Percentiles rank a stretch among this genome's conserved stretches.
These are phyloP conservation scores for Ceratina calcarata DNA, from an alignment of 1,140 invertebrate genomes.

Conservation along the genomic window DNA sequence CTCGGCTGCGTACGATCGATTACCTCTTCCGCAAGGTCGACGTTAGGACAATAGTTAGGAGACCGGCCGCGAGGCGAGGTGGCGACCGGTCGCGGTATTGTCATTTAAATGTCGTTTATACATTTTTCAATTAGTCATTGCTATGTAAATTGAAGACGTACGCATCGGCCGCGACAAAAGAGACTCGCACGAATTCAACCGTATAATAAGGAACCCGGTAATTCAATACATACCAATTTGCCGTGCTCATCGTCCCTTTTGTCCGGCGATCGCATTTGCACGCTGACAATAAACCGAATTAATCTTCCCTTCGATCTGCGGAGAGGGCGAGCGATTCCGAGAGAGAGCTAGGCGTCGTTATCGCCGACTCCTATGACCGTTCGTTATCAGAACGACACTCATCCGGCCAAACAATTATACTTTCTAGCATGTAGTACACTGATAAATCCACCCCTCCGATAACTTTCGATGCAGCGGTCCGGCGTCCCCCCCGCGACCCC, in stretches of 20 bases:
- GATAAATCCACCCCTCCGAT: slow-evolving; percentile 39
- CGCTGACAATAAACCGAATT: slow-evolving; percentile 51
- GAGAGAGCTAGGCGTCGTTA: slow-evolving; percentile 16
- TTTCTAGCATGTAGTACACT: slow-evolving; percentile 12
- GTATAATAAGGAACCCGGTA: slow-evolving; percentile 47
- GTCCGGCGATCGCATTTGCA: slow-evolving; percentile 48
- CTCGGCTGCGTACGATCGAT: too few species aligned
- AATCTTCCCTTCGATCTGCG: slow-evolving; percentile 52
- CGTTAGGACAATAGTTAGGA: too few species aligned
- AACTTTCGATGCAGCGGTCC: slow-evolving; percentile 31
- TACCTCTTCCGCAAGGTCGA: too few species aligned
- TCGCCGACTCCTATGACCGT: slow-evolving; percentile 46
- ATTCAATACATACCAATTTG: slow-evolving; percentile 53
- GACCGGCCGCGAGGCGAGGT: too few species aligned
- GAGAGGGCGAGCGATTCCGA: background rate
- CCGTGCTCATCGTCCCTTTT: slow-evolving; percentile 49
- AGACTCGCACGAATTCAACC: slow-evolving; percentile 37
- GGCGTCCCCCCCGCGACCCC: background rate
- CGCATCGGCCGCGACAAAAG: slow-evolving; percentile 18
- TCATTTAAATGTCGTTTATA: slow-evolving; percentile 44
- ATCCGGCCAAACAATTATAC: slow-evolving; percentile 41
- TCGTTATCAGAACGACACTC: slow-evolving; percentile 46
- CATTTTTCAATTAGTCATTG: slow-evolving; percentile 48
- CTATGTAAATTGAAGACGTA: slow-evolving; percentile 43
- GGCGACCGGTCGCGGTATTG: slow-evolving; percentile 6